Percentiles rank a stretch among this genome's conserved stretches.
These are phyloP conservation scores for Heliornis fulica DNA, from an alignment of 2,113 vertebrate genomes.

Conservation along the genomic window DNA sequence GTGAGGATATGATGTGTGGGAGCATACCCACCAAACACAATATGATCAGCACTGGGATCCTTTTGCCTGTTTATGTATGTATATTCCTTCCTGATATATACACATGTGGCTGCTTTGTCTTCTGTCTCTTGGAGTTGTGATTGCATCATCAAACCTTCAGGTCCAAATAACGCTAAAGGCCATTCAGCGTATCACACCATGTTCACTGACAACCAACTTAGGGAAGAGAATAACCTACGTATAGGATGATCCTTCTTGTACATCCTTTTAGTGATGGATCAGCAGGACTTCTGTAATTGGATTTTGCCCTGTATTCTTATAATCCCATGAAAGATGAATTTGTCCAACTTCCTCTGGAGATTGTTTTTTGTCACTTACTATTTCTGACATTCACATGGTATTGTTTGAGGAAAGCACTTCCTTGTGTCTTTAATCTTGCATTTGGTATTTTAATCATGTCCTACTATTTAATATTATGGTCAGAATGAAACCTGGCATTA, in stretches of 20 bases:
- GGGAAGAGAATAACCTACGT: rapidly evolving
- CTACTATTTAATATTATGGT: background rate
- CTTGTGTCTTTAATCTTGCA: background rate
- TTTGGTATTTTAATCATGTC: background rate
- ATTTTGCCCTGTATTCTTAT: background rate
- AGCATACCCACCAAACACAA: background rate
- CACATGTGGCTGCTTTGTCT: background rate
- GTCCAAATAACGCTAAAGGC: background rate
- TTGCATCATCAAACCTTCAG: background rate
- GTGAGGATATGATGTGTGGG: background rate
- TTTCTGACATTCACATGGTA: background rate
- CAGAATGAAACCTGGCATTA: background rate
- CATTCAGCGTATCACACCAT: background rate
- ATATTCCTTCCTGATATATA: background rate
- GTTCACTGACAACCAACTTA: background rate
- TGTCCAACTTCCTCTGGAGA: background rate
- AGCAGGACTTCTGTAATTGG: background rate
- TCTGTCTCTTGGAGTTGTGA: background rate
- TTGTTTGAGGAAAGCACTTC: background rate
- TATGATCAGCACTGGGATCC: background rate
- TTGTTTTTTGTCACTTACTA: background rate
- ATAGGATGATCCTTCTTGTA: background rate
- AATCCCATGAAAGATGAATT: background rate
- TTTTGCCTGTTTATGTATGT: background rate
- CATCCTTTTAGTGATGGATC: background rate